A percentile compares a stretch with the other conserved stretches of the same genome.
These are phyloP conservation scores for Hassar affinis DNA, from an alignment of 2,113 vertebrate species.

Conservation along the genomic window DNA sequence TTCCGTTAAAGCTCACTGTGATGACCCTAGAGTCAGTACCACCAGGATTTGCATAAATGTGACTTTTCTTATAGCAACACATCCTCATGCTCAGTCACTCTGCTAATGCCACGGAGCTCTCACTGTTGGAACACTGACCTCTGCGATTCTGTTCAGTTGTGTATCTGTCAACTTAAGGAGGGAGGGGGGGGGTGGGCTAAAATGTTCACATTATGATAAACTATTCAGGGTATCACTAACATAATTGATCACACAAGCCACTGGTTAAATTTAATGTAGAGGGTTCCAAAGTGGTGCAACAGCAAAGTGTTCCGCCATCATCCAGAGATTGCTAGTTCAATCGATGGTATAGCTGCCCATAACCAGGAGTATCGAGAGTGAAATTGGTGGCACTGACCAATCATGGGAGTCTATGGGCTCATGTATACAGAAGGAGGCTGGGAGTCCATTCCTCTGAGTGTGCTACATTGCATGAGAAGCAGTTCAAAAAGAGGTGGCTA, in stretches of 20 bases:
- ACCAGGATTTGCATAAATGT: constrained; percentile 18
- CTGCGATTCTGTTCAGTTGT: neutral
- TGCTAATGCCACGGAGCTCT: constrained; percentile 4
- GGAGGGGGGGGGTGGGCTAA: neutral
- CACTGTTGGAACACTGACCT: constrained; percentile 5
- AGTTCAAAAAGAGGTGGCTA: too few species aligned
- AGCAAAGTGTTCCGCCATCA: too few species aligned
- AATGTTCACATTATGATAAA: neutral
- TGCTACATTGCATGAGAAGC: too few species aligned
- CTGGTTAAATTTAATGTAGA: neutral
- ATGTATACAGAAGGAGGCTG: too few species aligned
- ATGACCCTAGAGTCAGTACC: neutral
- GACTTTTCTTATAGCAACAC: neutral
- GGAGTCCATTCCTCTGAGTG: too few species aligned
- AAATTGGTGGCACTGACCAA: too few species aligned
- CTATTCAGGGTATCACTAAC: neutral
- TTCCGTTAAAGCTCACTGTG: neutral
- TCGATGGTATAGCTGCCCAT: too few species aligned
- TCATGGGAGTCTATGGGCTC: too few species aligned
- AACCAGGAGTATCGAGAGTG: too few species aligned
- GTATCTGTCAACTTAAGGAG: neutral
- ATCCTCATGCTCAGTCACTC: neutral
- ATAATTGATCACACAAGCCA: neutral
- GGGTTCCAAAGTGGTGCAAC: too few species aligned
- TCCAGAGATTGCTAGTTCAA: too few species aligned